Evolutionary conservation across 1,140 invertebrate genomes (phyloP).

Genomic region (Zaprionus capensis): DNA sequence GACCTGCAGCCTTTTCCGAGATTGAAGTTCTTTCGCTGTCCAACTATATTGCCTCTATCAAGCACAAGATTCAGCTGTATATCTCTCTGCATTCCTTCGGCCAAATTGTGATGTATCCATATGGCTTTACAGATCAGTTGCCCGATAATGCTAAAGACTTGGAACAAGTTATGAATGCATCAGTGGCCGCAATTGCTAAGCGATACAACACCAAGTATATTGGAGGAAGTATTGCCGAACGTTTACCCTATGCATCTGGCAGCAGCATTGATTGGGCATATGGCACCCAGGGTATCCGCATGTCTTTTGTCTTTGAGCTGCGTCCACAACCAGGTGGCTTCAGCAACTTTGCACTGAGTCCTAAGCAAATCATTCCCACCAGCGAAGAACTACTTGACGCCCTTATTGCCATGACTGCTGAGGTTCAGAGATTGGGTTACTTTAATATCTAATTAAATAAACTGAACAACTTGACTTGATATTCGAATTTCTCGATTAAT

Average conservation of each 20-base stretch:
- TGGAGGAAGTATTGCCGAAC: slow-evolving; percentile 85
- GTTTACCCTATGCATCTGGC: slow-evolving; percentile 61
- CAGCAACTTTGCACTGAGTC: neutral
- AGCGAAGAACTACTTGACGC: neutral
- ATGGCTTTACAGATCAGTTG: slow-evolving; percentile 76
- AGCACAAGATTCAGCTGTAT: slow-evolving; percentile 83
- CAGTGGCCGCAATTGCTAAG: slow-evolving; percentile 80
- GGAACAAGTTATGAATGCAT: slow-evolving; percentile 76
- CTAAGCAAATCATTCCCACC: neutral
- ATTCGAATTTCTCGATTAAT: neutral
- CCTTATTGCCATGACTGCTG: neutral
- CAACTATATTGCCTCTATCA: slow-evolving; percentile 82
- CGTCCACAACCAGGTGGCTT: neutral
- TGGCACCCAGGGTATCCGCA: neutral
- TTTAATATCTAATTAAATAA: neutral
- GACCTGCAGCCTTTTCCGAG: slow-evolving; percentile 87
- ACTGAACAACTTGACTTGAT: neutral
- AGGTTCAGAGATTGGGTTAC: neutral
- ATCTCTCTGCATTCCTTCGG: slow-evolving; percentile 85
- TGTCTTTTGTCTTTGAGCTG: neutral
- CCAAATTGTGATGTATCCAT: slow-evolving; percentile 84
- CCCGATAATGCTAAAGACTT: slow-evolving; percentile 69
- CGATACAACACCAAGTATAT: slow-evolving; percentile 84
- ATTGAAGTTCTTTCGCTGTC: slow-evolving; percentile 85
- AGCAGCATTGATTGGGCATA: slow-evolving; percentile 91